A percentile compares a stretch with the other conserved stretches of the same genome.
Evolutionary conservation across 1,140 invertebrate species (phyloP).

Genomic region (Lasioglossum baleicum): DNA sequence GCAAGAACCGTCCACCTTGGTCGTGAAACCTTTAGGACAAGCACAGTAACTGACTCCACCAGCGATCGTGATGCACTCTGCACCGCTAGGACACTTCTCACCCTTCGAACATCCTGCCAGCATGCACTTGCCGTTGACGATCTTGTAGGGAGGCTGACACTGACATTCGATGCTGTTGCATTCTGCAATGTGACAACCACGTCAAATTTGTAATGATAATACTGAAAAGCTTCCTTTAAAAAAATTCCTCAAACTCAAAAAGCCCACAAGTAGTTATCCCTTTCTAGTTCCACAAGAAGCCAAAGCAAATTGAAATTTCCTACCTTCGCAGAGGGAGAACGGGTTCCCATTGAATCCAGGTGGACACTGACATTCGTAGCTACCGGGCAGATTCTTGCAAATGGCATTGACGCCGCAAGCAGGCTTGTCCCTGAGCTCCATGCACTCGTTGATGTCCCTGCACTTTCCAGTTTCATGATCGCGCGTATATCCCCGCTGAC

Average conservation of each 20-base stretch:
- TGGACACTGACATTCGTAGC: conserved; percentile 95
- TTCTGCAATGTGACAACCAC: conserved; percentile 76
- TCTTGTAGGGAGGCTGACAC: conserved; percentile 92
- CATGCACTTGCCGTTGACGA: conserved; percentile 90
- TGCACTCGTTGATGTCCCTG: conserved; percentile 94
- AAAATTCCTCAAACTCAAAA: too few species aligned
- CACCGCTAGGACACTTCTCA: conserved; percentile 88
- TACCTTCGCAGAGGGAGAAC: conserved; percentile 89
- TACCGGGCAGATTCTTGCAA: conserved; percentile 96
- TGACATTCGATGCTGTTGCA: conserved; percentile 91
- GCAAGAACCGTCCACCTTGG: conserved; percentile 87
- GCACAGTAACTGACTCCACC: conserved; percentile 95
- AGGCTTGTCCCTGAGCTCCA: conserved; percentile 84
- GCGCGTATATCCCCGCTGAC: conserved; percentile 89
- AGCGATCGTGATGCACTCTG: conserved; percentile 92
- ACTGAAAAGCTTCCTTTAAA: too few species aligned
- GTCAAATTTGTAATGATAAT: too few species aligned
- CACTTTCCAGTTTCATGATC: conserved; percentile 87
- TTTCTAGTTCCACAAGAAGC: too few species aligned
- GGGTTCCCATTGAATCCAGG: conserved; percentile 93
- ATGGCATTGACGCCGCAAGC: conserved; percentile 92
- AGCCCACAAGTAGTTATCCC: too few species aligned
- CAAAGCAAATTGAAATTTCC: not conserved
- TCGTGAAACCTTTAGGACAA: conserved; percentile 90
- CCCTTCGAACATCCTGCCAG: conserved; percentile 89